Evolutionary conservation across 2,113 vertebrate genomes (phyloP), one percentile per base, ranked within the genome.

Genomic region (Leptobrachium leishanense): DNA sequence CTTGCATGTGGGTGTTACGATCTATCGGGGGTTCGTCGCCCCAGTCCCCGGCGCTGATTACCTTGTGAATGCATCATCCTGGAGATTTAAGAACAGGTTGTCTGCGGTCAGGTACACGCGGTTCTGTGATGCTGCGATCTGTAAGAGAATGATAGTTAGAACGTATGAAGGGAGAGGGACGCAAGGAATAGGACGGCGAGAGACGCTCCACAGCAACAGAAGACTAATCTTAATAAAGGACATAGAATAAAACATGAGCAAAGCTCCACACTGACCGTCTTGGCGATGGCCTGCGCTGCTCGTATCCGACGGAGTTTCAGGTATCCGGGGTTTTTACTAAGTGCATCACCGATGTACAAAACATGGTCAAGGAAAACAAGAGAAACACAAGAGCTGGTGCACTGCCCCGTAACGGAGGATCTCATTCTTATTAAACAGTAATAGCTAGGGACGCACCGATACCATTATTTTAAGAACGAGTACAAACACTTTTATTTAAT

Each of bases 261-360:
- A 31, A 31, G 20, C 20, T 9, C 46, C 8, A 0, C 8, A 84
- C 93, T 87, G 68, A 98, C 97, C 85, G 95, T 98, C 87, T 98
- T 97, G 54, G 96, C 95, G 43, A 98, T 98, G 88, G 91, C 94
- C 74, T 98, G 96, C n/a, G 96, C 96, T 1, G 96, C 96, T 77
- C 96, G 90, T 83, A 98, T 98, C 83, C 94, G 90, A 2, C 97
- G 92, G 20, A 98, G 92, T 79, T 98, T 98, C 88, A 98, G 94
- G 82, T 98, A 98, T 6, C 96, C 96, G 0, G 96, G 96, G 74
- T 98, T 97, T 83, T 95, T 97, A 76, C 95, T 91, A 68, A 97
- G 91, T 0, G 96, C 95, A 82, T 95, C 93, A 31, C 97, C 96
- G 0, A 98, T 87, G 95, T 96, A 83, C 74, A 71, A 43, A 2